Conservation (phyloP, 37 sponge, comb jelly and placozoan genomes). For the Agelas oroides region DNA sequence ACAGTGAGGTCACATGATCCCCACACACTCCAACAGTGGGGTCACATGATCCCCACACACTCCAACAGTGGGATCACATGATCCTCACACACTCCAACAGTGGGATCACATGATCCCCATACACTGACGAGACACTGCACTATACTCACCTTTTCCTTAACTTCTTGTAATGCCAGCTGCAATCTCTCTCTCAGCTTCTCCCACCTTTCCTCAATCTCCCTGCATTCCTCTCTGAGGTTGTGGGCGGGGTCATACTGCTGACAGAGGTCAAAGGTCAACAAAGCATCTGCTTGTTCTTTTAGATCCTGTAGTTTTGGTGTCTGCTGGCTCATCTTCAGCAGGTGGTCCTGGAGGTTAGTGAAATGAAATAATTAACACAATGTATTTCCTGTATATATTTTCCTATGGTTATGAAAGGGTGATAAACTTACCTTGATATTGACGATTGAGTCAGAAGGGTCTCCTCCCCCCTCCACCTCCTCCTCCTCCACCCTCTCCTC, state of each 20-base stretch:
- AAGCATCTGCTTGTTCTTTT: neutral
- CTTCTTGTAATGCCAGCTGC: neutral
- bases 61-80: no score
- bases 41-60: no score
- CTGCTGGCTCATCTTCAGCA: neutral
- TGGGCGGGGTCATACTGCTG: neutral
- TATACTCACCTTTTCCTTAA: conserved; percentile 27
- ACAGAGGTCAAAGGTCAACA: conserved; percentile 27
- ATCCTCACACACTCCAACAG: no score
- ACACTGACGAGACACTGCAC: neutral
- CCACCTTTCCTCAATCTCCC: conserved; percentile 14
- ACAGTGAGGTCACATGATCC: no score
- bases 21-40: no score
- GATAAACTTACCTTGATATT: conserved; percentile 12
- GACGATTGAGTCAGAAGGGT: conserved; percentile 18
- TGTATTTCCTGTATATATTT: no score
- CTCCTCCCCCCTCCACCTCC: neutral
- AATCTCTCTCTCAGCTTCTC: conserved; percentile 15
- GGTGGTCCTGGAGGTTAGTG: conserved; percentile 1
- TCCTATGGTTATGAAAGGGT: no score
- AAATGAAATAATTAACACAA: no score
- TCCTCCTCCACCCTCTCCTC: neutral
- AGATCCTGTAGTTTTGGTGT: neutral
- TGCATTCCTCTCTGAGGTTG: conserved; percentile 8
- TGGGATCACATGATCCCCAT: neutral